Base-by-base conservation (phyloP, 1,140 invertebrate genomes). In the Drosophila cardini region DNA sequence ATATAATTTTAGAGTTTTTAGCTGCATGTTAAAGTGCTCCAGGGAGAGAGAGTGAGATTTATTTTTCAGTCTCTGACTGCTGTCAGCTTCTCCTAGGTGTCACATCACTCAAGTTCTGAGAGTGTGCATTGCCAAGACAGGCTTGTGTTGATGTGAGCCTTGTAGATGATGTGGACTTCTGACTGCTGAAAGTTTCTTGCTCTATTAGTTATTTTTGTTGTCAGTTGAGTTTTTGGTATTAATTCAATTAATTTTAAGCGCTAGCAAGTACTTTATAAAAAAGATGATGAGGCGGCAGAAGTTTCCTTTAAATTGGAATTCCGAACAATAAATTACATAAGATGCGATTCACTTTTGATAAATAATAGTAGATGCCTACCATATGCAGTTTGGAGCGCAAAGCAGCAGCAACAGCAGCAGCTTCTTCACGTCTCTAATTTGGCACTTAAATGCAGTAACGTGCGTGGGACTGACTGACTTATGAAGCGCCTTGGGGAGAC, bases 361-460 rank as follows among this genome's bases (percentile, higher is more conserved):
- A 76, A 87, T 86, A 42, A 36, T n/a, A n/a, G 38, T 26, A 63
- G 48, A 65, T 62, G 52, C 36, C 48, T 60, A 68, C 68, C 79
- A 73, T 72, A 57, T 82, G 79, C 79, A 85, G 68, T 18, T 48
- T 32, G 42, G 36, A 57, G 76, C 4, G 21, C 21, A 1, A 21
- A 13, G 18, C 11, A 11, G 38, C 21, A 26, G 52, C 15, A 18
- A 15, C 13, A 55, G 50, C 42, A 46, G 18, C 34, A 40, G 56
- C 45, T 52, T 30, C 7, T 15, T 26, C 68, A 36, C 45, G 34
- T 48, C 68, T 64, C 76, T 87, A 87, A 86, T 87, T 86, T 87
- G 83, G 83, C 83, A 87, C 83, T 86, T 86, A 86, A 86, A 86
- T 87, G 83, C 83, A 86, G 55, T 68, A 76, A 86, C 83, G 83